These are phyloP conservation scores for Psococerastis gibbosa DNA, from an alignment of 2,888 invertebrate species.

Conservation along the genomic window DNA sequence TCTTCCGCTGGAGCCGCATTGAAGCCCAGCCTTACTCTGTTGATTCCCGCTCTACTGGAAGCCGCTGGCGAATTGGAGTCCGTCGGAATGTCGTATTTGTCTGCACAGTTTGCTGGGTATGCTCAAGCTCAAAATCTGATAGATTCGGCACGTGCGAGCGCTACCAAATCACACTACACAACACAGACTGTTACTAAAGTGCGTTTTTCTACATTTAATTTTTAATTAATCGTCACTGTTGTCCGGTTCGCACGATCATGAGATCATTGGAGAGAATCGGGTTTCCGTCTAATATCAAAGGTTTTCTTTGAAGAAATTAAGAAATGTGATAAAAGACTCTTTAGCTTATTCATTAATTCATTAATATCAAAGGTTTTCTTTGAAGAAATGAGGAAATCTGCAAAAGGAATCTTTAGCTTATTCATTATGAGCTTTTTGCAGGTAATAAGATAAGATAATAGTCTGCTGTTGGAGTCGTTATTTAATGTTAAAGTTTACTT, in stretches of 20 bases:
- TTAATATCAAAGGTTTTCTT: constrained; percentile 3
- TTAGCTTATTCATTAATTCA: background rate
- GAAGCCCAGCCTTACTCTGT: constrained; percentile 57
- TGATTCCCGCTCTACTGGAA: constrained; percentile 68
- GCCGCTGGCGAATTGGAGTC: constrained; percentile 78
- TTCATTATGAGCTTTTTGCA: too few species aligned
- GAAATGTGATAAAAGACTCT: background rate
- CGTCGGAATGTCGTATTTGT: constrained; percentile 56
- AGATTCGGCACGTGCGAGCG: constrained; percentile 60
- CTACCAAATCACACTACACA: constrained; percentile 69
- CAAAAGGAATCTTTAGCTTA: too few species aligned
- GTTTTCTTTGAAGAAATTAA: too few species aligned
- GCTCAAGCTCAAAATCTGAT: constrained; percentile 52
- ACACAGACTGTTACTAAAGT: constrained; percentile 74
- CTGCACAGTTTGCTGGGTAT: constrained; percentile 46
- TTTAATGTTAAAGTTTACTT: too few species aligned
- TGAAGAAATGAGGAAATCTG: too few species aligned
- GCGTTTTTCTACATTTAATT: too few species aligned
- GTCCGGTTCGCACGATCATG: too few species aligned
- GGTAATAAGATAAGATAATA: too few species aligned
- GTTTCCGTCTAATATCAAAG: too few species aligned
- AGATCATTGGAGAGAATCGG: too few species aligned
- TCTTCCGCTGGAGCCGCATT: constrained; percentile 58
- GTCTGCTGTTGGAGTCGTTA: too few species aligned
- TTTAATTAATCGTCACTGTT: too few species aligned